A percentile compares a stretch with the other conserved stretches of the same genome.
Conservation (phyloP, 2,888 invertebrate genomes). For the Eremobia ochroleuca region DNA sequence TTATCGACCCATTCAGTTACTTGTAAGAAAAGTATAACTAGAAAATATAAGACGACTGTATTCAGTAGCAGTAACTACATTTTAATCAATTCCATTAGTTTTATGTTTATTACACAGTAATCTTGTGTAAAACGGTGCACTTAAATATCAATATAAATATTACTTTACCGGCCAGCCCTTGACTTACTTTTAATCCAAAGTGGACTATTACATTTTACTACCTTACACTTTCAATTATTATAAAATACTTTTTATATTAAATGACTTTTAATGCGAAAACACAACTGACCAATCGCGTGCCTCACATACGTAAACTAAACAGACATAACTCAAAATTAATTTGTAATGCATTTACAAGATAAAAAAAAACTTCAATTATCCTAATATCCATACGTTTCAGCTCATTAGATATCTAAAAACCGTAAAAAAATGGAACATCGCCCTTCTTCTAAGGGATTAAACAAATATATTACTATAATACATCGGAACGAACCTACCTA, state of each 20-base stretch:
- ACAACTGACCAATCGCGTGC: slow-evolving; percentile 28
- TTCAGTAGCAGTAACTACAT: not conserved
- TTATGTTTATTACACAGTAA: slow-evolving; percentile 24
- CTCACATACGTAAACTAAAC: slow-evolving; percentile 35
- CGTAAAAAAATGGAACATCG: slow-evolving; percentile 60
- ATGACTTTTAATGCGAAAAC: not conserved
- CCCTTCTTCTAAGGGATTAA: slow-evolving; percentile 79
- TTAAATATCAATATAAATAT: slow-evolving; percentile 13
- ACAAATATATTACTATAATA: slow-evolving; percentile 85
- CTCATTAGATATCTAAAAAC: slow-evolving; percentile 72
- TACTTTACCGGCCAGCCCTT: slow-evolving; percentile 27
- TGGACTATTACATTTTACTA: not conserved
- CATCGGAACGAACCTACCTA: slow-evolving; percentile 57
- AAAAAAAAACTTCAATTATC: slow-evolving; percentile 42
- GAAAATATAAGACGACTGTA: not conserved
- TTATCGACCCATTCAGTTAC: not conserved
- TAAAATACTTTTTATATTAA: not conserved
- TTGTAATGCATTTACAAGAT: slow-evolving; percentile 18
- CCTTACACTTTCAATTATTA: not conserved
- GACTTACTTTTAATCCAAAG: slow-evolving; percentile 25
- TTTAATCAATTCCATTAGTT: slow-evolving; percentile 22
- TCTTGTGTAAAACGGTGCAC: slow-evolving; percentile 18
- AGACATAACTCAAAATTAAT: slow-evolving; percentile 27
- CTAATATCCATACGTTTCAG: slow-evolving; percentile 72
- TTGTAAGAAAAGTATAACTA: not conserved